phyloP scores from a whole-genome alignment of 2,888 invertebrate genomes.

The Marasmarcha lunaedactyla region DNA sequence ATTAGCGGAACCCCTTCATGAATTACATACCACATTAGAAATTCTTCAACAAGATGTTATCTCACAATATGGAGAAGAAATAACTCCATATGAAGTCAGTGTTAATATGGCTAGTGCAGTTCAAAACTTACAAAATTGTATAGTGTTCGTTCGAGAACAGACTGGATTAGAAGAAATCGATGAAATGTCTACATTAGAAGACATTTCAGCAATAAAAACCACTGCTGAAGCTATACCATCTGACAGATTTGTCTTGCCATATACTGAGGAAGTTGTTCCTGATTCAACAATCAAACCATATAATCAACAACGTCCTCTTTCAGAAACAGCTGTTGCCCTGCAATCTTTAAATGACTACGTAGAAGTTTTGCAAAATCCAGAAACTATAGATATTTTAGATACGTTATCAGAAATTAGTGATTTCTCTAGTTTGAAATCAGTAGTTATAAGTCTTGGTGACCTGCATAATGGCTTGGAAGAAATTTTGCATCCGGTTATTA shows the following conservation, averaged over 20 bases:
- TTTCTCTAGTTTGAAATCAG: constrained; percentile 40
- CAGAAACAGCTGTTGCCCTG: constrained; percentile 41
- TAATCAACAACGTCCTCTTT: constrained; percentile 20
- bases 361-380: constrained; percentile 36
- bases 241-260: constrained; percentile 37
- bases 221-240: constrained; percentile 54
- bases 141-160: constrained; percentile 58
- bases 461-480: constrained; percentile 39
- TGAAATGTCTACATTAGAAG: constrained; percentile 69
- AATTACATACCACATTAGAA: constrained; percentile 50
- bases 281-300: constrained; percentile 24
- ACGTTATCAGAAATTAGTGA: constrained; percentile 44
- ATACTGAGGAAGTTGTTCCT: constrained; percentile 28
- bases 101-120: constrained; percentile 42
- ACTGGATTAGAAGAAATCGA: constrained; percentile 52
- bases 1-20: constrained; percentile 54
- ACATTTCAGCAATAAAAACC: constrained; percentile 70
- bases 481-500: constrained; percentile 40
- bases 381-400: constrained; percentile 41
- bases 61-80: constrained; percentile 44
- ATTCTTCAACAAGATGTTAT: constrained; percentile 54
- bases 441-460: constrained; percentile 33
- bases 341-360: constrained; percentile 43
- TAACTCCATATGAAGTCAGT: constrained; percentile 29
- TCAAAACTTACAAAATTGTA: constrained; percentile 50